A percentile compares a stretch with the other conserved stretches of the same genome.
Conservation (phyloP, 1,140 invertebrate genomes). For the Neodiprion pinetum region DNA sequence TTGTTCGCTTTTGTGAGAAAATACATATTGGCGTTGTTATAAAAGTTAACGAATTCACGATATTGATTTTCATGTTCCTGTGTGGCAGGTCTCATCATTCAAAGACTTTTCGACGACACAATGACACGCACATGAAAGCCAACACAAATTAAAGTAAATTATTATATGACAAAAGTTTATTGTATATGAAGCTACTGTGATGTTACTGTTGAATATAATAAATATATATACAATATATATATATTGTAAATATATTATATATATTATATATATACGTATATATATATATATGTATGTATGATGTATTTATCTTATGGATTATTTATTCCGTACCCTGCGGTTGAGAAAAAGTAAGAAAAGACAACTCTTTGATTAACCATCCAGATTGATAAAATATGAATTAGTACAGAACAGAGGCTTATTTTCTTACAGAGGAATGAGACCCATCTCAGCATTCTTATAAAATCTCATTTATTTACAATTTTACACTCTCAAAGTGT, state of each 20-base stretch:
- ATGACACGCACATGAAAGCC: neutral
- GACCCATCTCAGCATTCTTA: constrained; percentile 32
- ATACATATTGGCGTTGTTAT: too few relatives aligned
- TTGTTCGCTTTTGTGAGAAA: neutral
- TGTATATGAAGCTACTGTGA: constrained; percentile 62
- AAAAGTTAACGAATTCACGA: too few relatives aligned
- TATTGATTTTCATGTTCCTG: neutral
- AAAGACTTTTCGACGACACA: neutral
- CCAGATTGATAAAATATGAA: too few relatives aligned
- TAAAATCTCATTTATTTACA: constrained; percentile 64
- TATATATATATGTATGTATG: constrained; percentile 20
- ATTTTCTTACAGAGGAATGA: too few relatives aligned
- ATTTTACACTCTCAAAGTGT: constrained; percentile 42
- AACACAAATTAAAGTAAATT: constrained; percentile 33
- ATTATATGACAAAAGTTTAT: constrained; percentile 52
- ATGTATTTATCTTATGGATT: constrained; percentile 12
- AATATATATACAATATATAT: constrained; percentile 24
- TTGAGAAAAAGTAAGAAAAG: neutral
- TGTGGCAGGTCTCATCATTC: neutral
- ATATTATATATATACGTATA: constrained; percentile 25
- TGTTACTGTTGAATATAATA: constrained; percentile 61
- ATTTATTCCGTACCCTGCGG: neutral
- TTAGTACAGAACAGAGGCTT: too few relatives aligned
- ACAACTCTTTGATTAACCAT: neutral
- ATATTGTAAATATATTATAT: constrained; percentile 11